These are phyloP conservation scores for Tenualosa thibaudeaui DNA, from an alignment of 2,797 vertebrate species.

Conservation along the genomic window DNA sequence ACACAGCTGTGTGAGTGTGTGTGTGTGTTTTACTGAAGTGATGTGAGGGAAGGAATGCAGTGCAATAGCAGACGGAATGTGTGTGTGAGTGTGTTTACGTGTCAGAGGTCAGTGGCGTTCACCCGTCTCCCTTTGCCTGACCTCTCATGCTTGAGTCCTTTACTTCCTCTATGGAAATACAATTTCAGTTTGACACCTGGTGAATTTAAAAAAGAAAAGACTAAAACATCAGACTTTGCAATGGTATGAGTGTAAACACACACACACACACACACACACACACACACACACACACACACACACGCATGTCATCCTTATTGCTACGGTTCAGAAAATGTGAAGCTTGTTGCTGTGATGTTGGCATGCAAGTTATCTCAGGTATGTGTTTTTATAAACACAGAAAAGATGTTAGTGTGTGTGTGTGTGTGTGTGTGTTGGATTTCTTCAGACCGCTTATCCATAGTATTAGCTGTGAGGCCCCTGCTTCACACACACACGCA, in stretches of 20 bases:
- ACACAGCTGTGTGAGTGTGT: too few species aligned
- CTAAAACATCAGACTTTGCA: too few species aligned
- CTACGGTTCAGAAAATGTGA: background rate
- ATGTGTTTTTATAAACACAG: constrained; percentile 1
- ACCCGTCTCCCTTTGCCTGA: too few species aligned
- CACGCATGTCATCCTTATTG: background rate
- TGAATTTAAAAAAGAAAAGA: too few species aligned
- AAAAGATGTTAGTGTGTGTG: too few species aligned
- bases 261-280: background rate
- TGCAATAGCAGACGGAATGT: background rate
- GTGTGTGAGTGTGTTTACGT: background rate
- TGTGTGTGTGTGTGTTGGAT: background rate
- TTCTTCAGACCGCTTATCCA: background rate
- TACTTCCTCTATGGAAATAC: too few species aligned
- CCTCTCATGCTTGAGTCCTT: too few species aligned
- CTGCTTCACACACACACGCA: background rate
- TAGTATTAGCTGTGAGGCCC: too few species aligned
- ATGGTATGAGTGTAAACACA: background rate
- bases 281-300: too few species aligned
- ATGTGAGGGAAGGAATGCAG: too few species aligned
- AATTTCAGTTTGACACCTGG: too few species aligned
- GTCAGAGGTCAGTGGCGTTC: background rate
- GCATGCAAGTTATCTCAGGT: constrained; percentile 11
- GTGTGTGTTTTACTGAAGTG: too few species aligned
- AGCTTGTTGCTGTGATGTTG: background rate